Conservation (phyloP, 2,888 invertebrate genomes). For the Lomographa bimaculata region DNA sequence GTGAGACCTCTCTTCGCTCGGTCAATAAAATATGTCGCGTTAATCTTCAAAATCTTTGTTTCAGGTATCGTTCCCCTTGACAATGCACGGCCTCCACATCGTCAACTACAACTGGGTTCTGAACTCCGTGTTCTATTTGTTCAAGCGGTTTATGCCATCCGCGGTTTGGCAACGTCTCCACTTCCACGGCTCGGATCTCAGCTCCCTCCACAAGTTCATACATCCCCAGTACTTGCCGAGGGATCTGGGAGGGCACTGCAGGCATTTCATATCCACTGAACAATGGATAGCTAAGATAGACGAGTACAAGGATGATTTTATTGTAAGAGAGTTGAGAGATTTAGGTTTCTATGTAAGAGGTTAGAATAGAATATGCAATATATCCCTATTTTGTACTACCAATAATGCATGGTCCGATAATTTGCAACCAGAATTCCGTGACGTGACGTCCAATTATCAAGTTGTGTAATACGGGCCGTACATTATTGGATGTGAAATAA, state of each 20-base stretch:
- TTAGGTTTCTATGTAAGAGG: slow-evolving; percentile 79
- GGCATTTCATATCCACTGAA: slow-evolving; percentile 82
- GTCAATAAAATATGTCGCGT: too few species aligned
- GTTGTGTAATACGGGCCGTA: too few species aligned
- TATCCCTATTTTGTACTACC: too few species aligned
- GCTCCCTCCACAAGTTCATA: slow-evolving; percentile 64
- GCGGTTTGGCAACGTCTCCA: slow-evolving; percentile 82
- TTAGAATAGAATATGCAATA: too few species aligned
- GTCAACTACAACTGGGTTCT: slow-evolving; percentile 91
- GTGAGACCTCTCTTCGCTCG: too few species aligned
- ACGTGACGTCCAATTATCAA: too few species aligned
- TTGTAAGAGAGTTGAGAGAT: slow-evolving; percentile 85
- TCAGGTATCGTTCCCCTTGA: slow-evolving; percentile 88
- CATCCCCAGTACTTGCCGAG: slow-evolving; percentile 63
- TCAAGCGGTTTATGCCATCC: slow-evolving; percentile 89
- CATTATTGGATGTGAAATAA: too few species aligned
- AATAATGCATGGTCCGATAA: too few species aligned
- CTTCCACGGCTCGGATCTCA: slow-evolving; percentile 68
- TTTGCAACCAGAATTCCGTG: too few species aligned
- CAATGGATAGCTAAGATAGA: slow-evolving; percentile 84
- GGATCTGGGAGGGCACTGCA: slow-evolving; percentile 74
- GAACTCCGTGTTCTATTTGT: slow-evolving; percentile 88
- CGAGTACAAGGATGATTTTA: slow-evolving; percentile 74
- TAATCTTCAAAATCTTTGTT: slow-evolving; percentile 25
- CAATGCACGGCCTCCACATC: slow-evolving; percentile 88